Percentiles rank a stretch among this genome's conserved stretches.
These are phyloP conservation scores for Agrotis clavis DNA, from an alignment of 2,888 invertebrate genomes.

Conservation along the genomic window DNA sequence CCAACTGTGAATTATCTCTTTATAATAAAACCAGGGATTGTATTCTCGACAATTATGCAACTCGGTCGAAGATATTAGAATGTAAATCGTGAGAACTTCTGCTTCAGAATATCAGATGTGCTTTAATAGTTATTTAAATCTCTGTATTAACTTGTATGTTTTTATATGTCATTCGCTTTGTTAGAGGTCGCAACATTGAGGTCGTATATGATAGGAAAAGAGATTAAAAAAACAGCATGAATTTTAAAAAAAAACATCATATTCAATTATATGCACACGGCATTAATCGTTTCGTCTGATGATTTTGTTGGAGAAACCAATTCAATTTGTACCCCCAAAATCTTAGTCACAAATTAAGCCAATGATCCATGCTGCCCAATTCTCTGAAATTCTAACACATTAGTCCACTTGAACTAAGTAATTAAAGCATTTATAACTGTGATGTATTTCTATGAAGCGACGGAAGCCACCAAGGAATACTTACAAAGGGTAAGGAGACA, in stretches of 20 bases:
- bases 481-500: slow-evolving; percentile 13
- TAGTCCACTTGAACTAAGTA: slow-evolving; percentile 41
- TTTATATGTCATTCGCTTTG: slow-evolving; percentile 27
- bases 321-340: slow-evolving; percentile 33
- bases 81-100: slow-evolving; percentile 47
- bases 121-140: slow-evolving; percentile 28
- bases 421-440: slow-evolving; percentile 44
- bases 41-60: slow-evolving; percentile 32
- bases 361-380: slow-evolving; percentile 39
- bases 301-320: slow-evolving; percentile 2
- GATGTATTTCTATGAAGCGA: slow-evolving; percentile 30
- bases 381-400: slow-evolving; percentile 55
- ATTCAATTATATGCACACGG: background rate
- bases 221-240: background rate
- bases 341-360: slow-evolving; percentile 48
- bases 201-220: slow-evolving; percentile 31
- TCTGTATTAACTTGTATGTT: slow-evolving; percentile 27
- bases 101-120: slow-evolving; percentile 28
- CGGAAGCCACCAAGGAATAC: slow-evolving; percentile 21
- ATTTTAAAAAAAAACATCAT: background rate
- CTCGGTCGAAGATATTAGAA: slow-evolving; percentile 31
- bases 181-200: slow-evolving; percentile 30
- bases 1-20: slow-evolving; percentile 6
- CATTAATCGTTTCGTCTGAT: background rate
- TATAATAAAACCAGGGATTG: background rate